phyloP scores from a whole-genome alignment of 2,113 vertebrate species.

The Uria aalge region DNA sequence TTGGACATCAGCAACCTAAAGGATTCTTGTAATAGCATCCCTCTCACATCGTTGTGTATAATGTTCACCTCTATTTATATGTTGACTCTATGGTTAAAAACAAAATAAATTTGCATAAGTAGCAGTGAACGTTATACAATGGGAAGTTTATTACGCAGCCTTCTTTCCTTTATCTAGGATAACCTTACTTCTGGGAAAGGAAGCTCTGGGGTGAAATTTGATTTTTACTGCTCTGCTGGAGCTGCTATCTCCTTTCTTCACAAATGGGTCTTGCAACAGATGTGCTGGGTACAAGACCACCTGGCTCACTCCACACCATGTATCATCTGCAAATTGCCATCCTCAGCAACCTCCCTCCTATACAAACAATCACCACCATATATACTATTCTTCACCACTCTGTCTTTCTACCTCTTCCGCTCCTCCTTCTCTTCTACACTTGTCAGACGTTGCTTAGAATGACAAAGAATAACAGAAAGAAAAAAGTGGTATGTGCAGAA shows the following conservation, averaged over 20 bases:
- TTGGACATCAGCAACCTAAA: background rate
- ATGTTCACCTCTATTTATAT: background rate
- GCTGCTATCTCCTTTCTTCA: background rate
- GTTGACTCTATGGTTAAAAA: background rate
- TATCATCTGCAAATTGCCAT: background rate
- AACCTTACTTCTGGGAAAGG: background rate
- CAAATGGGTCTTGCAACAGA: background rate
- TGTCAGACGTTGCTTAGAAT: background rate
- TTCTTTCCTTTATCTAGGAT: background rate
- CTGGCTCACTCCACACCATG: fast-evolving
- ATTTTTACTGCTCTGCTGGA: background rate
- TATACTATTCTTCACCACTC: background rate
- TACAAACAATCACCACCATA: background rate
- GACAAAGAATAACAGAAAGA: background rate
- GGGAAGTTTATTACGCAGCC: background rate
- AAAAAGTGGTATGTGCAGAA: background rate
- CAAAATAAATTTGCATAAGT: background rate
- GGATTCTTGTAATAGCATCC: background rate
- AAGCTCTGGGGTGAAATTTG: background rate
- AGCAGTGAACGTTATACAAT: background rate
- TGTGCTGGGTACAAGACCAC: background rate
- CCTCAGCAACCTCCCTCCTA: background rate
- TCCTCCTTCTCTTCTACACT: background rate
- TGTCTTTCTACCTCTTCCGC: background rate
- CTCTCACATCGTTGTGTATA: background rate